These are phyloP conservation scores for Caranx ignobilis DNA, from an alignment of 2,113 vertebrate species.

Conservation along the genomic window DNA sequence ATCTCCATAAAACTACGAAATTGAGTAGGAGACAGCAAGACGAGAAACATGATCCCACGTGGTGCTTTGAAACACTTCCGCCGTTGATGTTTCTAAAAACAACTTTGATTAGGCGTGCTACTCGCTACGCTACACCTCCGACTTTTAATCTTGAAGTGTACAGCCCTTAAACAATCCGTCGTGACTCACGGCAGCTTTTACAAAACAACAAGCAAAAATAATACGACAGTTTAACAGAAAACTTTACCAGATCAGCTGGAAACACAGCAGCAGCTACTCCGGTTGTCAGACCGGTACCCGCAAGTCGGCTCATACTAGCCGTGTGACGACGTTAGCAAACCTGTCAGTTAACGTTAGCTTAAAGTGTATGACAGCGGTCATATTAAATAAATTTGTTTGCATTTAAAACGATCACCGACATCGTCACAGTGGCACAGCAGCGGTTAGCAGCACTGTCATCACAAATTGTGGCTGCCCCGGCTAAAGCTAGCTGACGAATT, in stretches of 20 bases:
- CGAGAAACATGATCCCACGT: slow-evolving; percentile 67
- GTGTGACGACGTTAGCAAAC: slow-evolving; percentile 51
- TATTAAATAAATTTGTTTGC: background rate
- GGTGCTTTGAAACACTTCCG: slow-evolving; percentile 54
- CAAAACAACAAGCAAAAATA: background rate
- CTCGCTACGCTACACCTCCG: background rate
- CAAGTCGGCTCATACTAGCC: slow-evolving; percentile 45
- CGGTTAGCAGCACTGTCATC: background rate
- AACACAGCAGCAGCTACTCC: background rate
- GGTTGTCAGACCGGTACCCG: slow-evolving; percentile 40
- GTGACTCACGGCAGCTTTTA: background rate
- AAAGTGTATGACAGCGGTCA: slow-evolving; percentile 43
- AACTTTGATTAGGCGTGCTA: background rate
- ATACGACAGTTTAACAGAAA: background rate
- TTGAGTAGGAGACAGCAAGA: background rate
- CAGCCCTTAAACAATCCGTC: background rate
- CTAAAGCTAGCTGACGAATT: slow-evolving; percentile 41
- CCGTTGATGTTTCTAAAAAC: slow-evolving; percentile 47
- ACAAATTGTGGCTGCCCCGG: background rate
- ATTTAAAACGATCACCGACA: background rate
- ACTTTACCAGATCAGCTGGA: slow-evolving; percentile 21
- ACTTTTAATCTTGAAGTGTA: background rate
- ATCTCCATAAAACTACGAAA: background rate
- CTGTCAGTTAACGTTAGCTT: slow-evolving; percentile 40
- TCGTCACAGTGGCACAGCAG: background rate